phyloP scores from a whole-genome alignment of 53 echinoderm and acorn worm genomes.

The Holothuria leucospilota region DNA sequence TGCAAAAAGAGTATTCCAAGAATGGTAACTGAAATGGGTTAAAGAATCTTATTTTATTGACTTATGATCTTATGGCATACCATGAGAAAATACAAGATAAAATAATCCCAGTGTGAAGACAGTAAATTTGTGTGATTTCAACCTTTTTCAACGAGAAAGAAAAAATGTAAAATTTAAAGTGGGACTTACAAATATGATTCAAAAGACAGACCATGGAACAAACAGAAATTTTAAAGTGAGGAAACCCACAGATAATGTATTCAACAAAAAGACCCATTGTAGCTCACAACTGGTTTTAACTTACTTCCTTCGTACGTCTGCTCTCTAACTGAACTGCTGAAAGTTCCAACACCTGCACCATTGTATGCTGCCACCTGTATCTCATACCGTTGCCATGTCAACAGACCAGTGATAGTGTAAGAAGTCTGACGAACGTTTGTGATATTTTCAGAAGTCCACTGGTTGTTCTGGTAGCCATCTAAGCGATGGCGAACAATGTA shows the following conservation, averaged over 20 bases:
- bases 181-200: too few relatives aligned
- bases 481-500: conserved; percentile 82
- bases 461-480: conserved; percentile 65
- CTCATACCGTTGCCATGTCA: conserved; percentile 85
- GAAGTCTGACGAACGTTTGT: conserved; percentile 82
- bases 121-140: too few relatives aligned
- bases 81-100: too few relatives aligned
- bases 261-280: too few relatives aligned
- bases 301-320: conserved; percentile 89
- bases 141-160: too few relatives aligned
- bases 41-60: too few relatives aligned
- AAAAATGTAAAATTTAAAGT: too few relatives aligned
- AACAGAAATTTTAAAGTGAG: too few relatives aligned
- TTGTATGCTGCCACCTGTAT: conserved; percentile 92
- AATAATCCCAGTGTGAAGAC: too few relatives aligned
- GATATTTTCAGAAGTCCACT: conserved; percentile 65
- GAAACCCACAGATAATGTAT: too few relatives aligned
- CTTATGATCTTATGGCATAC: too few relatives aligned
- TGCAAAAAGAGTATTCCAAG: conserved; percentile 35
- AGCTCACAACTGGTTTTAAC: not conserved
- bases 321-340: conserved; percentile 71
- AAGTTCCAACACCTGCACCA: conserved; percentile 80
- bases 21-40: not conserved
- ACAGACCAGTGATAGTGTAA: conserved; percentile 67
- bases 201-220: too few relatives aligned